Evolutionary conservation across 1,140 invertebrate genomes (phyloP).

Genomic region (Reticulitermes speratus): DNA sequence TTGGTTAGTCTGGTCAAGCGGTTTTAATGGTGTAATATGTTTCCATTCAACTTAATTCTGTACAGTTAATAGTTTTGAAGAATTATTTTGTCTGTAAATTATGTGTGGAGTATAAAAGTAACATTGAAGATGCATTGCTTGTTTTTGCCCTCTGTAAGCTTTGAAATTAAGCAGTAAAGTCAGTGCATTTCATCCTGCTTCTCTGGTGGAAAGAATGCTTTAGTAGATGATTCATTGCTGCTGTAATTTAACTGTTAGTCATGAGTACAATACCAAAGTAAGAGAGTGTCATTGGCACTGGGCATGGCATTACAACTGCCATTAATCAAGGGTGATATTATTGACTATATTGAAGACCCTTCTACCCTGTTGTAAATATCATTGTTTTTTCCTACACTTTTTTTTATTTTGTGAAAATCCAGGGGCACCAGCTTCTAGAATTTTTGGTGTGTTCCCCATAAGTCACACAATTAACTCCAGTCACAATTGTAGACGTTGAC

Average conservation of each 20-base stretch:
- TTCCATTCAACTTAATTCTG: no score
- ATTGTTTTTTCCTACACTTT: background rate
- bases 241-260: background rate
- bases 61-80: no score
- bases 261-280: background rate
- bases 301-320: background rate
- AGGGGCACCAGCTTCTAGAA: conserved; percentile 2
- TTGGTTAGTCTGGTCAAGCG: no score
- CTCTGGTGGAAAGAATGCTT: background rate
- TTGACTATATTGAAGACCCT: background rate
- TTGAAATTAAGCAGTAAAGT: background rate
- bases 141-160: background rate
- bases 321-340: background rate
- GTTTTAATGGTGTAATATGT: no score
- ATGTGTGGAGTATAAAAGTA: no score
- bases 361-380: background rate
- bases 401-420: background rate
- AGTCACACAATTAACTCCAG: background rate
- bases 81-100: no score
- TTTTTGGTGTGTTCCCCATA: conserved; percentile 6
- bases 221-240: background rate
- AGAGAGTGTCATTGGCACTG: background rate
- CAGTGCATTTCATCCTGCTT: background rate
- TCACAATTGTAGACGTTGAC: conserved; percentile 5
- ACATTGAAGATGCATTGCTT: background rate